A percentile compares a stretch with the other conserved stretches of the same genome.
phyloP scores from a whole-genome alignment of 1,140 invertebrate genomes.

The Drosophila mojavensis region DNA sequence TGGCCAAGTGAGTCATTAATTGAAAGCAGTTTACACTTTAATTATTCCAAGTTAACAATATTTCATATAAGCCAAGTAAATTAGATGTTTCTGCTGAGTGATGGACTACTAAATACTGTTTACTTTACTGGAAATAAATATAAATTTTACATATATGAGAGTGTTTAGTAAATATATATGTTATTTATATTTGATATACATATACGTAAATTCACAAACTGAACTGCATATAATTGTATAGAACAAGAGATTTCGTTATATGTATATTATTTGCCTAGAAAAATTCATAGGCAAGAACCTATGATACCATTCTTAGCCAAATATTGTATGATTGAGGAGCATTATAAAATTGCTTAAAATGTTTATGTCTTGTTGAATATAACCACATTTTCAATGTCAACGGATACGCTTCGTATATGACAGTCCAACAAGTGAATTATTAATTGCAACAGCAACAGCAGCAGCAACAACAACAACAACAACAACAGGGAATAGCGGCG shows the following conservation, averaged over 20 bases:
- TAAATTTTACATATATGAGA: no score
- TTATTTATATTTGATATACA: no score
- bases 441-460: conserved; percentile 60
- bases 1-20: conserved; percentile 55
- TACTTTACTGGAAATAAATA: not conserved
- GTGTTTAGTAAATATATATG: no score
- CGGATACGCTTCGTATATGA: conserved; percentile 41
- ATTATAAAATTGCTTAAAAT: conserved; percentile 31
- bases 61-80: conserved; percentile 31
- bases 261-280: not conserved
- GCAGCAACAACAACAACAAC: conserved; percentile 19
- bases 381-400: conserved; percentile 74
- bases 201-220: no score
- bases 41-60: conserved; percentile 64
- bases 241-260: not conserved
- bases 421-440: conserved; percentile 74
- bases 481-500: conserved; percentile 44
- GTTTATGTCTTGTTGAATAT: conserved; percentile 45
- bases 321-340: not conserved
- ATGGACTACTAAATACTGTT: not conserved
- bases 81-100: not conserved
- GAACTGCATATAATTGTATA: no score
- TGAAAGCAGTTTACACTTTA: conserved; percentile 60
- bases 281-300: not conserved
- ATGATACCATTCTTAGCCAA: not conserved